Evolutionary conservation across 2,888 invertebrate species (phyloP), one percentile per base, ranked within the genome.

Genomic region (Uropetala carovei): DNA sequence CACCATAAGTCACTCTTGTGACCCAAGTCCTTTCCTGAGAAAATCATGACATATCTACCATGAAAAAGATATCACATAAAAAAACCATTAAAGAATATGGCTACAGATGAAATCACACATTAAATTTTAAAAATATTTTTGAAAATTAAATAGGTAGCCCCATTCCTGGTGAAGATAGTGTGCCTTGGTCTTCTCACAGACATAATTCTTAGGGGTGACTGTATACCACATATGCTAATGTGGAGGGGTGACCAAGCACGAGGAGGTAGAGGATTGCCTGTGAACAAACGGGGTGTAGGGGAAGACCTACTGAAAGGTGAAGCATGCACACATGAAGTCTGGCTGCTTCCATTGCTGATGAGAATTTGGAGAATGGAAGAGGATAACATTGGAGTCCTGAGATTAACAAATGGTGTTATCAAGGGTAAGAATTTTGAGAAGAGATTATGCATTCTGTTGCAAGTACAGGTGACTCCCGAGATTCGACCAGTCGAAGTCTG

Each of bases 291-390:
- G 3, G 30, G 8, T 86, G 18, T 30, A 18, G 27, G 60, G 11
- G 57, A n/a, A 56, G 30, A 27, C 27, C 30, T 60, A n/a, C 30
- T 16, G 60, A 60, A 18, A 60, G 58, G 8, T 59, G 27, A 22
- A 0, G 30, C 13, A 14, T 57, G 18, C 30, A 27, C 27, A 27
- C 27, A 30, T 16, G 60, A 86, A 30, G 1, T 30, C 16, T 86
- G 60, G 86, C 30, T 86, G 0, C 60, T 86, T 16, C 86, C 86
- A 30, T 16, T 86, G 86, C 30, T 86, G 10, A 64, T 86, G 86
- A 57, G 60, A 11, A 86, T 13, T 30, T 86, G 86, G 86, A 86
- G 86, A 86, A 18, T 60, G 43, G 86, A 86, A 43, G 86, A 86
- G 30, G 60, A 86, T 18, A 86, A 64, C 16, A 16, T 86, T 16